A percentile compares a stretch with the other conserved stretches of the same genome.
These are phyloP conservation scores for Hoplodrina blanda DNA, from an alignment of 2,888 invertebrate genomes.

Conservation along the genomic window DNA sequence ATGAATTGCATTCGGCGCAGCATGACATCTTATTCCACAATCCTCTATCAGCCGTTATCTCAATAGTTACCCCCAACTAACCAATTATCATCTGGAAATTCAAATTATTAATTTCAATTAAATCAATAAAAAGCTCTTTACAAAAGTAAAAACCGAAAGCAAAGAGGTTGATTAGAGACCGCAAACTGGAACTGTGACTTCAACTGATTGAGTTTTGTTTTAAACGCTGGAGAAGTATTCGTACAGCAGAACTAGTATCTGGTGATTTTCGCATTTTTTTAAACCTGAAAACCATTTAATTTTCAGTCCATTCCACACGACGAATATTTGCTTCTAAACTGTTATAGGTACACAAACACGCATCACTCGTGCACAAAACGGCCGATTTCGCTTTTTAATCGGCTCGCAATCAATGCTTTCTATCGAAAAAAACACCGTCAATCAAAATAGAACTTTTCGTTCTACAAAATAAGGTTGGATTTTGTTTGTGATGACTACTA, in stretches of 20 bases:
- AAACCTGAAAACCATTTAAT: background rate
- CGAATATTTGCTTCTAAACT: conserved; percentile 30
- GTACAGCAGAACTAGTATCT: too few relatives aligned
- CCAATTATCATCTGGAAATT: background rate
- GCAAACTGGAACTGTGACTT: background rate
- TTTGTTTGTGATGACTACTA: background rate
- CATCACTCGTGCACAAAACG: conserved; percentile 19
- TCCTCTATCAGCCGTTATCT: too few relatives aligned
- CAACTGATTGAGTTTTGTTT: background rate
- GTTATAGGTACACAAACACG: conserved; percentile 19
- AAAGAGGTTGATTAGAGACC: background rate
- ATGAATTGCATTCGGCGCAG: too few relatives aligned
- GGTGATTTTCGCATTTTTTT: background rate
- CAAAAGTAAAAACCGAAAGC: background rate
- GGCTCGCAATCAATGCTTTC: conserved; percentile 40
- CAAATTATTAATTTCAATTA: background rate
- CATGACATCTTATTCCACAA: too few relatives aligned
- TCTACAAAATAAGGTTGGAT: background rate
- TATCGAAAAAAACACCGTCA: conserved; percentile 12
- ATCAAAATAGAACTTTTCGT: background rate
- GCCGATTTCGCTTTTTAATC: conserved; percentile 50
- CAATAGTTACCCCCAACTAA: too few relatives aligned
- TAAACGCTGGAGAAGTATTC: background rate
- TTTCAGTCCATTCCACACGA: conserved; percentile 1
- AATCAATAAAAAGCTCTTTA: background rate